Evolutionary conservation across 1,140 invertebrate species (phyloP).

Genomic region (Drosophila tani): DNA sequence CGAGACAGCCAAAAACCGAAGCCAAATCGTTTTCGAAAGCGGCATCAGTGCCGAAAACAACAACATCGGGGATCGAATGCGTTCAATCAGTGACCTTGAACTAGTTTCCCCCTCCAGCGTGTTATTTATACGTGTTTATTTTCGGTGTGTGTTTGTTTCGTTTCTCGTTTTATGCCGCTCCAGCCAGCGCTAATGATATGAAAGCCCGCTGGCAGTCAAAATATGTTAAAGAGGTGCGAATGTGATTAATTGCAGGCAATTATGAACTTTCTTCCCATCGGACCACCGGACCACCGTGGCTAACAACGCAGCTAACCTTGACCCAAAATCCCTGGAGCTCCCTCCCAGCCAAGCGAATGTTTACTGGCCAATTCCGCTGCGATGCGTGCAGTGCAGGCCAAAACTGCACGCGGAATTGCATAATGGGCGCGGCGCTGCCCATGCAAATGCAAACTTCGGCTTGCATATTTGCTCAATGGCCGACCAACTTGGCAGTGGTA

Average conservation of each 20-base stretch:
- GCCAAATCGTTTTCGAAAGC: slow-evolving; percentile 48
- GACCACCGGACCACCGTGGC: slow-evolving; percentile 18
- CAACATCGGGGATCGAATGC: slow-evolving; percentile 45
- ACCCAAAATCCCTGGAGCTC: slow-evolving; percentile 54
- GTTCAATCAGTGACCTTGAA: slow-evolving; percentile 79
- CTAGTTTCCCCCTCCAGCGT: slow-evolving; percentile 65
- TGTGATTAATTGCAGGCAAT: slow-evolving; percentile 65
- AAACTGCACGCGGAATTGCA: slow-evolving; percentile 62
- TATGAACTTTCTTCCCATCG: slow-evolving; percentile 59
- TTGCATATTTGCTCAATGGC: slow-evolving; percentile 55
- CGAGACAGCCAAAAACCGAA: slow-evolving; percentile 23
- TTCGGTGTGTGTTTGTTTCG: slow-evolving; percentile 41
- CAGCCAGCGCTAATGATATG: slow-evolving; percentile 51
- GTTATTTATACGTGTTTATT: slow-evolving; percentile 29
- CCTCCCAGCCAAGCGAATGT: slow-evolving; percentile 11
- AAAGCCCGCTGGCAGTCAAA: slow-evolving; percentile 41
- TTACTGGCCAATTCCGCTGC: not conserved
- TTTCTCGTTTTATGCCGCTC: slow-evolving; percentile 46
- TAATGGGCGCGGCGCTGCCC: slow-evolving; percentile 41
- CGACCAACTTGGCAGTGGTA: slow-evolving; percentile 30
- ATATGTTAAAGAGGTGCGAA: slow-evolving; percentile 50
- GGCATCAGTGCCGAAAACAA: slow-evolving; percentile 21
- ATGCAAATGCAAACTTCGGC: slow-evolving; percentile 49
- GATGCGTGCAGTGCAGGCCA: slow-evolving; percentile 15
- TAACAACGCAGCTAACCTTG: slow-evolving; percentile 71